A percentile compares a stretch with the other conserved stretches of the same genome.
phyloP scores from a whole-genome alignment of 2,888 invertebrate species.

The Onthophagus sagittarius region DNA sequence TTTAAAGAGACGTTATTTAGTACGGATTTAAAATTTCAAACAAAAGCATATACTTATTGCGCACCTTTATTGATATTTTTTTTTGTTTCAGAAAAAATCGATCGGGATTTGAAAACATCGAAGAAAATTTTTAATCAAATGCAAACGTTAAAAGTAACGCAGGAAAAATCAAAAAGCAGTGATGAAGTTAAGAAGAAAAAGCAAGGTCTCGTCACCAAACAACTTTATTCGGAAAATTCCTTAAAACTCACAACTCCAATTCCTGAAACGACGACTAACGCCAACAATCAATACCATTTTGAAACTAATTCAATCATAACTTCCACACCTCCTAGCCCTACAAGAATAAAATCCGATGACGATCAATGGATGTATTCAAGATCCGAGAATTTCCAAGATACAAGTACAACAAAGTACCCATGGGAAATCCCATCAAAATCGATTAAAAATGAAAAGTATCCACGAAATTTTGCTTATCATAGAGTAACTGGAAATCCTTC shows the following conservation, averaged over 20 bases:
- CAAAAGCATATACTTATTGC: too few relatives aligned
- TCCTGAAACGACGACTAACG: not conserved
- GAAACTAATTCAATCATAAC: conserved; percentile 20
- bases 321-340: not conserved
- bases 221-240: conserved; percentile 6
- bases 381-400: conserved; percentile 7
- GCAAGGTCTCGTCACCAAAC: not conserved
- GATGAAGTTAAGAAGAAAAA: conserved; percentile 20
- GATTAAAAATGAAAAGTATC: conserved; percentile 35
- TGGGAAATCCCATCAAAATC: conserved; percentile 30
- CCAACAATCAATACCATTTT: conserved; percentile 13
- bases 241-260: conserved; percentile 11
- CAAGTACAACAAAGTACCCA: conserved; percentile 28
- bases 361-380: conserved; percentile 21
- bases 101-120: conserved; percentile 39
- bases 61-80: not conserved
- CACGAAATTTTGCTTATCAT: conserved; percentile 47
- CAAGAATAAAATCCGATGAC: not conserved
- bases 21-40: not conserved
- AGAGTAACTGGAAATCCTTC: conserved; percentile 45
- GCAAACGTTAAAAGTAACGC: conserved; percentile 16
- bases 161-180: conserved; percentile 16
- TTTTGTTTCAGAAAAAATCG: conserved; percentile 41
- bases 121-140: conserved; percentile 38
- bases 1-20: not conserved